Evolutionary conservation across 2,888 invertebrate genomes (phyloP).

Genomic region (Papilio demoleus): DNA sequence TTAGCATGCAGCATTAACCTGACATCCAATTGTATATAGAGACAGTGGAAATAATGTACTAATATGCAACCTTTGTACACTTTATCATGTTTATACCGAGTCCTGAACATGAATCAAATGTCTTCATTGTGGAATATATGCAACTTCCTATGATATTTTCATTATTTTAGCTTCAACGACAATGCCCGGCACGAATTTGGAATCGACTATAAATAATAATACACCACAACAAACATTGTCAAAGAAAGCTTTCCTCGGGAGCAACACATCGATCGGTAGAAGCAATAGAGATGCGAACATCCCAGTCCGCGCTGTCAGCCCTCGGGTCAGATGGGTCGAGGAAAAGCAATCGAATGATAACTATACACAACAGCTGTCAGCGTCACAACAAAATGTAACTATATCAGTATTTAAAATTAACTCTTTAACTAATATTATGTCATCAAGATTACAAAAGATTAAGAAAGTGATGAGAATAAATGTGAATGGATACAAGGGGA

Average conservation of each 20-base stretch:
- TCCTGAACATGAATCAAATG: not conserved
- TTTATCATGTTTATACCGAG: slow-evolving; percentile 70
- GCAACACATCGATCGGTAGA: slow-evolving; percentile 78
- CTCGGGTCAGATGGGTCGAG: slow-evolving; percentile 79
- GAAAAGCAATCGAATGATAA: slow-evolving; percentile 72
- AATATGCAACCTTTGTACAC: slow-evolving; percentile 58
- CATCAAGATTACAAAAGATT: no score
- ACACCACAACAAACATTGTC: slow-evolving; percentile 75
- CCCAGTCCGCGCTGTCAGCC: slow-evolving; percentile 80
- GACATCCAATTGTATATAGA: slow-evolving; percentile 57
- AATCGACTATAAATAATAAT: slow-evolving; percentile 76
- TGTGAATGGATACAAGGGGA: no score
- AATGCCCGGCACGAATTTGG: slow-evolving; percentile 85
- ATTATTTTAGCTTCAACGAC: slow-evolving; percentile 87
- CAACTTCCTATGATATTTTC: slow-evolving; percentile 17
- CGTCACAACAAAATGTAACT: slow-evolving; percentile 79
- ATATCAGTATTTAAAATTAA: not conserved
- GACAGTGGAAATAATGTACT: slow-evolving; percentile 52
- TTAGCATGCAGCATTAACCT: slow-evolving; percentile 66
- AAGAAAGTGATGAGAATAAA: no score
- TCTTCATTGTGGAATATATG: not conserved
- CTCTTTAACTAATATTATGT: no score
- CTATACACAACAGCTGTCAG: slow-evolving; percentile 71
- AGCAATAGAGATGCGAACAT: slow-evolving; percentile 76
- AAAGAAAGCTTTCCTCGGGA: slow-evolving; percentile 80